Conservation (phyloP, 2,888 invertebrate genomes). For the Drosophila neutralis region DNA sequence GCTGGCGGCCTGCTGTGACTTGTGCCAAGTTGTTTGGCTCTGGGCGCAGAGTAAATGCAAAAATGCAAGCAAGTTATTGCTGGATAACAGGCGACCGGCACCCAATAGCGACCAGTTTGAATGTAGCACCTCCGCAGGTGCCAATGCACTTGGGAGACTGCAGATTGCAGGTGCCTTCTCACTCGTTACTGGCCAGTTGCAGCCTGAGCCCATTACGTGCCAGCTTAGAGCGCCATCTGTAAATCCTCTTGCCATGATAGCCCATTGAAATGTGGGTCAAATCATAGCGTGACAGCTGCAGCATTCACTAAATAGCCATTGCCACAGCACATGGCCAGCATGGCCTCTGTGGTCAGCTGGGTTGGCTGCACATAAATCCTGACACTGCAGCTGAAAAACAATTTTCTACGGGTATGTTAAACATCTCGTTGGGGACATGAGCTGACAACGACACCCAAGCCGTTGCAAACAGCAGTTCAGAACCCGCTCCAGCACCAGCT, state of each 20-base stretch:
- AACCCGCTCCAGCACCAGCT: conserved; percentile 4
- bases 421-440: conserved; percentile 70
- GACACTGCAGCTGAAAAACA: conserved; percentile 77
- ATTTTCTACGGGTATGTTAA: conserved; percentile 79
- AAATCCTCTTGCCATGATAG: conserved; percentile 41
- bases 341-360: conserved; percentile 5
- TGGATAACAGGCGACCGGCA: conserved; percentile 55
- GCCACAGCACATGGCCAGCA: conserved; percentile 21
- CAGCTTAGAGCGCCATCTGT: conserved; percentile 64
- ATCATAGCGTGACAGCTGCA: conserved; percentile 63
- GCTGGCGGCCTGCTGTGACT: conserved; percentile 74
- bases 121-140: conserved; percentile 52
- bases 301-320: conserved; percentile 72
- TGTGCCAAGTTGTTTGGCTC: conserved; percentile 73
- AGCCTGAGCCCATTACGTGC: conserved; percentile 66
- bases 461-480: conserved; percentile 6
- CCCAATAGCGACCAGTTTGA: conserved; percentile 57
- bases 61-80: conserved; percentile 59
- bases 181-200: conserved; percentile 25
- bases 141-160: conserved; percentile 28
- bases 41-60: conserved; percentile 50
- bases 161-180: conserved; percentile 30
- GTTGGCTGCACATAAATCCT: conserved; percentile 70
- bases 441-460: conserved; percentile 64
- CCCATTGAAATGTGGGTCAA: conserved; percentile 67